These are phyloP conservation scores for Argya squamiceps DNA, from an alignment of 2,797 vertebrate species.

Conservation along the genomic window DNA sequence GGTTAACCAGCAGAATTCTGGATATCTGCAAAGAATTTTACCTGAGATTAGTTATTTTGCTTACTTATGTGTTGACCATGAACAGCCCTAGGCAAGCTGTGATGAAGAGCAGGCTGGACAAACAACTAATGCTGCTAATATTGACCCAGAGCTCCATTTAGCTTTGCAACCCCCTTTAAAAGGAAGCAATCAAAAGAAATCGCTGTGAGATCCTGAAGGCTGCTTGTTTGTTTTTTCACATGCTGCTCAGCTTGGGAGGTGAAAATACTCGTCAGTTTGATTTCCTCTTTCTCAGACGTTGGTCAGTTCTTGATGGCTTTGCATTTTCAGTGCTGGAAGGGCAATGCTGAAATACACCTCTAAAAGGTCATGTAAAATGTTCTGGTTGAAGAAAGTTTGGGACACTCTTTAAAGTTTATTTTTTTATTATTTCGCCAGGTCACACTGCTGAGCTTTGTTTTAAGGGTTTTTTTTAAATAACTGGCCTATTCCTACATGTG, in stretches of 20 bases:
- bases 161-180: constrained; percentile 1
- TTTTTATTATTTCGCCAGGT: not conserved
- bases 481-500: not conserved
- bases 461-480: not conserved
- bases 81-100: constrained; percentile 10
- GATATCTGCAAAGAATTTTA: not conserved
- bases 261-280: constrained; percentile 10
- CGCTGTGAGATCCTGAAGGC: not conserved
- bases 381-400: not conserved
- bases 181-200: constrained; percentile 53
- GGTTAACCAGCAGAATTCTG: not conserved
- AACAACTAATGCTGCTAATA: constrained; percentile 13
- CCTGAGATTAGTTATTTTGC: not conserved
- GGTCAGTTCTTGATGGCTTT: not conserved
- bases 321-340: not conserved
- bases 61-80: not conserved
- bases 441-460: not conserved
- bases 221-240: constrained; percentile 59
- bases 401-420: not conserved
- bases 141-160: constrained; percentile 24
- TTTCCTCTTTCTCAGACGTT: constrained; percentile 42
- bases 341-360: not conserved
- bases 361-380: not conserved
- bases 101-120: constrained; percentile 25
- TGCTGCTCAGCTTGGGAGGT: constrained; percentile 31